A percentile compares a stretch with the other conserved stretches of the same genome.
Evolutionary conservation across 2,113 vertebrate species (phyloP).

Genomic region (Pagrus major): DNA sequence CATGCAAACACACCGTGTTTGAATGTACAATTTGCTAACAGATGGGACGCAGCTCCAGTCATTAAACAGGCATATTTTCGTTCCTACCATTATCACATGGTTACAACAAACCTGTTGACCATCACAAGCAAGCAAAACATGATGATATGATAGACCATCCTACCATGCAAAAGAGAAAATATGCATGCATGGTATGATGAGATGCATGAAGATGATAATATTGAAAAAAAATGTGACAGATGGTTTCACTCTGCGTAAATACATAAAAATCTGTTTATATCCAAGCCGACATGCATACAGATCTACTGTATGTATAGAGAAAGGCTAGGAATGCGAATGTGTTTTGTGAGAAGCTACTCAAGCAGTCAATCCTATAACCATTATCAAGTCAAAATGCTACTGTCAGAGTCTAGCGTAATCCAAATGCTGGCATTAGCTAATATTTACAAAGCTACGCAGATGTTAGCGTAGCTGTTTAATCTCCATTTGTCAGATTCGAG

Average conservation of each 20-base stretch:
- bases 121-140: constrained; percentile 2
- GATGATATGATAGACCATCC: not conserved
- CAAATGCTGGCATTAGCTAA: not conserved
- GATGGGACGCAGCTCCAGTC: constrained; percentile 47
- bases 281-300: not conserved
- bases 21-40: constrained; percentile 46
- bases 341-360: not conserved
- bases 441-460: constrained; percentile 12
- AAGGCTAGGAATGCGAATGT: too few relatives aligned
- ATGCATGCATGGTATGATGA: not conserved
- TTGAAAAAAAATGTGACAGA: not conserved
- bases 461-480: not conserved
- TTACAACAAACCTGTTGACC: constrained; percentile 34
- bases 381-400: not conserved
- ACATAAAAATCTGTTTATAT: not conserved
- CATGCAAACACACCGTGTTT: constrained; percentile 28
- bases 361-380: not conserved
- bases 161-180: not conserved
- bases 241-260: not conserved
- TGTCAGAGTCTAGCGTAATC: not conserved
- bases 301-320: not conserved
- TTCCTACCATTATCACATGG: constrained; percentile 27
- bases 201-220: not conserved
- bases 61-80: constrained; percentile 40
- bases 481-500: not conserved